Evolutionary conservation across 1,140 invertebrate genomes (phyloP), one percentile per base, ranked within the genome.

Genomic region (Thereuonema tuberculata): DNA sequence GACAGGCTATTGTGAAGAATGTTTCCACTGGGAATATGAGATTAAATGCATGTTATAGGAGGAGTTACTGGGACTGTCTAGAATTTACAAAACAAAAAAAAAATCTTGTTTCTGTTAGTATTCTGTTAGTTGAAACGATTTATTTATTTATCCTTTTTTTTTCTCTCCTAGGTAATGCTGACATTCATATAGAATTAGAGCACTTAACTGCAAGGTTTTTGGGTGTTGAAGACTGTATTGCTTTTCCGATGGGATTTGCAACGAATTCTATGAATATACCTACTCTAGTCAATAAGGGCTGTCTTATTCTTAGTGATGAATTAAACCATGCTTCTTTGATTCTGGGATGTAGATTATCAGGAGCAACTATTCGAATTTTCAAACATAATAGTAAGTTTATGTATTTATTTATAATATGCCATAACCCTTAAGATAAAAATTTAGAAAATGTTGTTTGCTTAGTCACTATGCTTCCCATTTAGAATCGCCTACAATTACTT

Each of bases 151-250:
- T 61, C 64, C 27, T 27, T 59, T 63, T 28, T n/a, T 58, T 66
- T 59, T 59, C 57, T 60, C 54, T 63, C 70, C 46, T 63, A 77
- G 78, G 78, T 54, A 72, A 67, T 48, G 62, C 71, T 43, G 65
- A 70, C 29, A 66, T 75, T 37, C 80, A 81, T 59, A 61, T 62
- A 24, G 64, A 79, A 56, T 66, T 82, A 17, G 79, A 82, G 64
- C 65, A 68, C 17, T 59, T 77, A 3, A 68, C 78, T 20, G 77
- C 80, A 3, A 67, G 76, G 61, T 81, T 78, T 68, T 59, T 82
- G 14, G 77, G 77, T 48, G 73, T 75, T 14, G 80, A 81, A 59
- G 76, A 76, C 48, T 71, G 76, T 20, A 75, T 82, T 29, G 75
- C 77, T 1, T 75, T 81, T 61, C 62, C 62, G 21, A 77, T 77